These are phyloP conservation scores for Tinea trinotella DNA, from an alignment of 2,888 invertebrate species.

Conservation along the genomic window DNA sequence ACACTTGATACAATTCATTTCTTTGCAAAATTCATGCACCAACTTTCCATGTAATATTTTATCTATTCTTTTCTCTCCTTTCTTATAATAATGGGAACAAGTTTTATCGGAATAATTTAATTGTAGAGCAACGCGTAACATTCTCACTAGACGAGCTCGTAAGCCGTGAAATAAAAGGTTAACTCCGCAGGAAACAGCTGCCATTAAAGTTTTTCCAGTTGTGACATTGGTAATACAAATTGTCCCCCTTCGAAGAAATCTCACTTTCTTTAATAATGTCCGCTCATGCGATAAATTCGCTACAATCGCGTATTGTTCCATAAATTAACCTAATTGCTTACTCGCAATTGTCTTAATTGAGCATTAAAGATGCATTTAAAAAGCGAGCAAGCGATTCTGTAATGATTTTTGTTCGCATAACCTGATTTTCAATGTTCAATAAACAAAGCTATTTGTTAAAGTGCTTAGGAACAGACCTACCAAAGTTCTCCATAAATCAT, in stretches of 20 bases:
- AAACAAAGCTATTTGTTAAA: background rate
- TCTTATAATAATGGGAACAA: no score
- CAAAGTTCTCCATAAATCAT: conserved; percentile 1
- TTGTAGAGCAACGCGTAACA: background rate
- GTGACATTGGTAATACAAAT: background rate
- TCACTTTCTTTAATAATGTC: conserved; percentile 46
- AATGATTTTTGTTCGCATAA: conserved; percentile 8
- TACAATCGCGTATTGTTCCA: conserved; percentile 11
- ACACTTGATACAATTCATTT: conserved; percentile 16
- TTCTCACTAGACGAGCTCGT: background rate
- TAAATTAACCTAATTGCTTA: conserved; percentile 15
- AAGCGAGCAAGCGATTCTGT: background rate
- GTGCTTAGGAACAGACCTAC: background rate
- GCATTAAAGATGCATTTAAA: conserved; percentile 6
- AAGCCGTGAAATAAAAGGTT: background rate
- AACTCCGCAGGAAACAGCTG: background rate
- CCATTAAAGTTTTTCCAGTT: conserved; percentile 2
- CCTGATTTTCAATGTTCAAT: background rate
- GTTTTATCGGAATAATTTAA: no score
- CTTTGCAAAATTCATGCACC: background rate
- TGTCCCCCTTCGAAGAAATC: conserved; percentile 12
- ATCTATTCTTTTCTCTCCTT: background rate
- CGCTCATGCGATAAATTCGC: conserved; percentile 46
- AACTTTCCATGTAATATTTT: background rate
- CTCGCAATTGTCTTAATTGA: conserved; percentile 9